phyloP scores from a whole-genome alignment of 2,888 invertebrate genomes.

The Himalopsyche anomala region DNA sequence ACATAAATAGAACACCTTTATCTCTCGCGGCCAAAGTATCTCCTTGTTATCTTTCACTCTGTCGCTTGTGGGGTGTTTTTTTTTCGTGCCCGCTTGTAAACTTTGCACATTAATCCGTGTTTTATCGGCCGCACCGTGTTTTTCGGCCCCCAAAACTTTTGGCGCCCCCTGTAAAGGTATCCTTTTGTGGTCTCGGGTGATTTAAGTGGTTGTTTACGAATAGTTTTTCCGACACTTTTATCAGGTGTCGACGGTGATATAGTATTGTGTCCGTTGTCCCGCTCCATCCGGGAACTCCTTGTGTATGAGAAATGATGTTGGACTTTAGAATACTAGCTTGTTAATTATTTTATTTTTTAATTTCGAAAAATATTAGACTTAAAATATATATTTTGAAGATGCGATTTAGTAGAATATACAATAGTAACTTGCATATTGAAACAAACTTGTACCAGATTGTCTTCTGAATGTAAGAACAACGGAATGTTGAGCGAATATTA shows the following conservation, averaged over 20 bases:
- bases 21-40: background rate
- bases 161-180: background rate
- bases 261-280: background rate
- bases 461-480: too few species aligned
- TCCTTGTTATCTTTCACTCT: conserved; percentile 11
- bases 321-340: too few species aligned
- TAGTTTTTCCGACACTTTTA: conserved; percentile 8
- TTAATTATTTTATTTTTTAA: too few species aligned
- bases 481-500: too few species aligned
- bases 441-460: too few species aligned
- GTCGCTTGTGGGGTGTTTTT: background rate
- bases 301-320: too few species aligned
- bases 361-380: too few species aligned
- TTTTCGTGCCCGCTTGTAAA: background rate
- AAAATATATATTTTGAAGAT: too few species aligned
- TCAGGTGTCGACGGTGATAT: background rate
- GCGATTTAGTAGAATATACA: too few species aligned
- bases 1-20: conserved; percentile 3
- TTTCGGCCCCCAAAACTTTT: conserved; percentile 25
- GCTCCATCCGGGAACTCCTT: background rate
- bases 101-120: conserved; percentile 37
- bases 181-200: conserved; percentile 7
- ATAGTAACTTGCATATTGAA: too few species aligned
- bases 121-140: conserved; percentile 31
- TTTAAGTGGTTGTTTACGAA: conserved; percentile 22